Conservation (phyloP, 2,113 vertebrate genomes). For the Cranoglanis bouderius region DNA sequence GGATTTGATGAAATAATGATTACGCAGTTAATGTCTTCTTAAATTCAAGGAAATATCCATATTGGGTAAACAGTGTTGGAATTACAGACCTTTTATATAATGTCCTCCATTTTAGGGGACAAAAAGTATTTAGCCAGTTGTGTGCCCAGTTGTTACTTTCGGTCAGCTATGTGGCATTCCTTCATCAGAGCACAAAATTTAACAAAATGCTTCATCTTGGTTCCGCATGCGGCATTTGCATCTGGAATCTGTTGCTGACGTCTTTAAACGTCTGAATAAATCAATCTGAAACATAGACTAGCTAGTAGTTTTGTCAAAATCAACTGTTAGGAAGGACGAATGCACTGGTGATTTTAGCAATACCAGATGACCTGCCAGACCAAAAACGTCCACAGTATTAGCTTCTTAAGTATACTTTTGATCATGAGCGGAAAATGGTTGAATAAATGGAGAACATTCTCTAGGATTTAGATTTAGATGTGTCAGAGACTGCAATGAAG, state of each 20-base stretch:
- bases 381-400: background rate
- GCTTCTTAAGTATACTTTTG: background rate
- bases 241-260: background rate
- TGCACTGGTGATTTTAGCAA: background rate
- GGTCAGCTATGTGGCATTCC: background rate
- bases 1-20: background rate
- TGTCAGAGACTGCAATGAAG: background rate
- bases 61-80: background rate
- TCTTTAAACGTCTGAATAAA: background rate
- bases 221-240: background rate
- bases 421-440: background rate
- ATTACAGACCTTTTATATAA: constrained; percentile 4
- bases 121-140: background rate
- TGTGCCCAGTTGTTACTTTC: background rate
- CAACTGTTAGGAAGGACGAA: background rate
- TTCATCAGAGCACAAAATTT: background rate
- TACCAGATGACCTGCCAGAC: background rate
- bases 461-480: background rate
- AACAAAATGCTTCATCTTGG: background rate
- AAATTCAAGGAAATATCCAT: background rate
- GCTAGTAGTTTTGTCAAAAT: background rate
- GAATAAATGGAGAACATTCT: background rate
- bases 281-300: background rate
- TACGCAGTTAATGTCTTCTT: background rate
- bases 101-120: background rate